These are phyloP conservation scores for Cheilinus undulatus DNA, from an alignment of 2,113 vertebrate species.

Conservation along the genomic window DNA sequence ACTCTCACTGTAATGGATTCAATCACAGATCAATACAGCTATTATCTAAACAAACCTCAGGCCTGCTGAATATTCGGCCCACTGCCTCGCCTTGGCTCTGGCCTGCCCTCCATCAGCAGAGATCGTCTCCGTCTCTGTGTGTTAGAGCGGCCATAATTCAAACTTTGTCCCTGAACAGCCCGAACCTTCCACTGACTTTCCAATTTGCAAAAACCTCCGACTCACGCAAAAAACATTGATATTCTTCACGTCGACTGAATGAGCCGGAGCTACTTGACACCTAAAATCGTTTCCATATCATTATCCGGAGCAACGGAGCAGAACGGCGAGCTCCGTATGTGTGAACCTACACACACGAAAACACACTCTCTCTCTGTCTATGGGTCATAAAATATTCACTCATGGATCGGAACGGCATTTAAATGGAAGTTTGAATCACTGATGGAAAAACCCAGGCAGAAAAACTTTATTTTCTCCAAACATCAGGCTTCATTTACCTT, in stretches of 20 bases:
- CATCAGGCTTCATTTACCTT: not conserved
- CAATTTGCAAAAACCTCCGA: not conserved
- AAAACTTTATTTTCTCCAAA: not conserved
- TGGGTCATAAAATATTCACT: not conserved
- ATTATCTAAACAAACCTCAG: conserved; percentile 58
- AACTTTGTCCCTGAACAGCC: conserved; percentile 48
- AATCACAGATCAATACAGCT: conserved; percentile 50
- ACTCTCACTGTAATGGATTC: conserved; percentile 22
- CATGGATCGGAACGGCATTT: not conserved
- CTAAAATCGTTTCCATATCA: not conserved
- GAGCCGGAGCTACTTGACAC: not conserved
- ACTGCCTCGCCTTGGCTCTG: conserved; percentile 25
- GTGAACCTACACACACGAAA: conserved; percentile 26
- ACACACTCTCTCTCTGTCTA: conserved; percentile 24
- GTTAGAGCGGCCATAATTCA: conserved; percentile 27
- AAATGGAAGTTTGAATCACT: conserved; percentile 8
- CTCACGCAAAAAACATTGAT: conserved; percentile 14
- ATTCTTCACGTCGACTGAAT: conserved; percentile 1
- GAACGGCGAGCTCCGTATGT: not conserved
- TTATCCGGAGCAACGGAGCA: conserved; percentile 19
- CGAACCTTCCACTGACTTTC: not conserved
- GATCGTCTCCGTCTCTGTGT: not conserved
- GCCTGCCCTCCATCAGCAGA: conserved; percentile 36
- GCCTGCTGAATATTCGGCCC: conserved; percentile 40
- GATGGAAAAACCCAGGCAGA: not conserved